phyloP scores from a whole-genome alignment of 2,797 vertebrate species.

The Dicrostonyx torquatus region DNA sequence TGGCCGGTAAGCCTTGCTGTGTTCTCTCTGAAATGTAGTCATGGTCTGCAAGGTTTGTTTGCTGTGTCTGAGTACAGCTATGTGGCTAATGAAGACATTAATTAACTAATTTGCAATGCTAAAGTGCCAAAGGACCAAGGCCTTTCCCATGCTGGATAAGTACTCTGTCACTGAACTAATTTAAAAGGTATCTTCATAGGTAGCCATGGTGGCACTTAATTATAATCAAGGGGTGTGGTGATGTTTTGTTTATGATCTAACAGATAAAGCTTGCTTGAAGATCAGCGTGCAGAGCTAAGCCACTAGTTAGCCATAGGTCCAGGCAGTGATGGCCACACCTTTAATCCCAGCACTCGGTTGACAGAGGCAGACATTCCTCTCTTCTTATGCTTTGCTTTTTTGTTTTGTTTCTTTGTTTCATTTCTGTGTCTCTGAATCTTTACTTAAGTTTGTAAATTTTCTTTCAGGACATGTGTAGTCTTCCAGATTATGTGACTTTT shows the following conservation, averaged over 20 bases:
- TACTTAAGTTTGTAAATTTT: slow-evolving; percentile 54
- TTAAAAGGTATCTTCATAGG: not conserved
- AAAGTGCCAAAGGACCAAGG: not conserved
- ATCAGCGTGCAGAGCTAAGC: no score
- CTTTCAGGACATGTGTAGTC: slow-evolving; percentile 92
- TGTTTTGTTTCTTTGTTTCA: slow-evolving; percentile 42
- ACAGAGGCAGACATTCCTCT: no score
- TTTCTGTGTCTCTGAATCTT: not conserved
- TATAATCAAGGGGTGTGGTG: not conserved
- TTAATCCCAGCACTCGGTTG: not conserved
- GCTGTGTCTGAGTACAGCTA: not conserved
- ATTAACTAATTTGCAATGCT: not conserved
- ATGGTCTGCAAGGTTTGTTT: not conserved
- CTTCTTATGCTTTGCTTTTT: no score
- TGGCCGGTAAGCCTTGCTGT: slow-evolving; percentile 92
- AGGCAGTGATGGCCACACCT: not conserved
- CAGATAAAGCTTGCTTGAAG: no score
- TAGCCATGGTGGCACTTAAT: not conserved
- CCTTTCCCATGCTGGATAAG: not conserved
- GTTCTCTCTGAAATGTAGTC: slow-evolving; percentile 46
- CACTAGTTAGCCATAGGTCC: no score
- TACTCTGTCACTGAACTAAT: not conserved
- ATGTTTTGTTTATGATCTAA: no score
- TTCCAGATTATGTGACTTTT: slow-evolving; percentile 97
- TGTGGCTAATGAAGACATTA: not conserved